Percentiles rank a stretch among this genome's conserved stretches.
Evolutionary conservation across 30 jellyfish, hydroid and myxozoan genomes (phyloP).

Genomic region (Nemopilema nomurai): DNA sequence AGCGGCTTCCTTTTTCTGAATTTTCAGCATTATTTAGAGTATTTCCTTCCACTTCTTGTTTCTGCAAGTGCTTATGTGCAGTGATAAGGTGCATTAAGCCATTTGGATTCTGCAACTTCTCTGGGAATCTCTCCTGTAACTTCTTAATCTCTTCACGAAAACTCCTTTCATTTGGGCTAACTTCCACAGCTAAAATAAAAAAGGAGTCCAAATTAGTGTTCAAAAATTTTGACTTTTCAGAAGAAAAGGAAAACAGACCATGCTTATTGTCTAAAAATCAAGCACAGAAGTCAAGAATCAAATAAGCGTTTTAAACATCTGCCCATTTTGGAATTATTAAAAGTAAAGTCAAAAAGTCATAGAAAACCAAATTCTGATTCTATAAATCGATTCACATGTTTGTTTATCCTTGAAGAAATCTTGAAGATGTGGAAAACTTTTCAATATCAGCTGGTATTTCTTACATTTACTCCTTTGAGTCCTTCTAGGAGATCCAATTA

Average conservation of each 20-base stretch:
- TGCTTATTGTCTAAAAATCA: no score
- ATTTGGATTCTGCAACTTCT: conserved; percentile 60
- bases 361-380: no score
- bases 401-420: no score
- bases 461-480: background rate
- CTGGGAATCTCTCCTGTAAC: conserved; percentile 74
- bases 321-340: no score
- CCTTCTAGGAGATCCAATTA: background rate
- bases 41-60: background rate
- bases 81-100: conserved; percentile 48
- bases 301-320: no score
- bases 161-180: conserved; percentile 68
- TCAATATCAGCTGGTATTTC: background rate
- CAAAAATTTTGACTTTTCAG: no score
- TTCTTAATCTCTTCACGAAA: conserved; percentile 72
- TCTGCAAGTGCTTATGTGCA: conserved; percentile 18
- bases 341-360: no score
- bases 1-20: conserved; percentile 22
- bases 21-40: background rate
- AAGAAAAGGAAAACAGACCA: no score
- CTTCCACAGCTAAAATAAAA: conserved; percentile 27
- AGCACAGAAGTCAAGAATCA: no score
- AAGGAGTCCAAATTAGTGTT: background rate
- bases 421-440: no score
- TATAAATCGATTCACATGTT: no score